These are phyloP conservation scores for Drosophila aldrichi DNA, from an alignment of 2,888 invertebrate genomes.

Conservation along the genomic window DNA sequence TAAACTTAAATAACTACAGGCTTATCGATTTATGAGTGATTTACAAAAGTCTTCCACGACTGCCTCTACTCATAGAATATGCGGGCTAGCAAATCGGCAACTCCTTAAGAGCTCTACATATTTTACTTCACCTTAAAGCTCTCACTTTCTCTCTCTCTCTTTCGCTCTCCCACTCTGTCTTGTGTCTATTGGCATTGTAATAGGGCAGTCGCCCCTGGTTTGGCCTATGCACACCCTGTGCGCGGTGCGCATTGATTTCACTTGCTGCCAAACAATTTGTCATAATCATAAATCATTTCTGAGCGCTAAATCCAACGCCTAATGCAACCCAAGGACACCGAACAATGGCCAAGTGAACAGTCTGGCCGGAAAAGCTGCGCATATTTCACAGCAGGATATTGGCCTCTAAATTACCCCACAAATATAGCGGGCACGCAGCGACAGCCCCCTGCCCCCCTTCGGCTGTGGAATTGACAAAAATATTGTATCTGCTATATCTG, in stretches of 20 bases:
- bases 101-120: conserved; percentile 7
- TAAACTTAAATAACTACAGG: not conserved
- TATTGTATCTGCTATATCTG: conserved; percentile 39
- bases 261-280: conserved; percentile 75
- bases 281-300: conserved; percentile 83
- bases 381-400: conserved; percentile 84
- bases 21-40: conserved; percentile 14
- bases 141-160: not conserved
- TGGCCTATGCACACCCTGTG: conserved; percentile 30
- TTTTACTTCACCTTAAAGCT: conserved; percentile 36
- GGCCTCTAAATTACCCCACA: conserved; percentile 84
- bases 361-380: conserved; percentile 72
- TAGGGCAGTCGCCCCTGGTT: conserved; percentile 1
- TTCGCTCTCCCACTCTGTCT: not conserved
- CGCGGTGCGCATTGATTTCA: conserved; percentile 48
- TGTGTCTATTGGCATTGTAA: not conserved
- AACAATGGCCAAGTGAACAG: conserved; percentile 58
- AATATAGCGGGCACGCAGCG: conserved; percentile 46
- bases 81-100: not conserved
- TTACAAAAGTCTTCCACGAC: not conserved
- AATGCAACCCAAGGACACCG: conserved; percentile 57
- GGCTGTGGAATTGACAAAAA: conserved; percentile 40
- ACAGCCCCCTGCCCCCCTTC: not conserved
- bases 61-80: not conserved
- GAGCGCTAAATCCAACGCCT: conserved; percentile 74